A percentile compares a stretch with the other conserved stretches of the same genome.
These are phyloP conservation scores for Hassar affinis DNA, from an alignment of 2,113 vertebrate genomes.

Conservation along the genomic window DNA sequence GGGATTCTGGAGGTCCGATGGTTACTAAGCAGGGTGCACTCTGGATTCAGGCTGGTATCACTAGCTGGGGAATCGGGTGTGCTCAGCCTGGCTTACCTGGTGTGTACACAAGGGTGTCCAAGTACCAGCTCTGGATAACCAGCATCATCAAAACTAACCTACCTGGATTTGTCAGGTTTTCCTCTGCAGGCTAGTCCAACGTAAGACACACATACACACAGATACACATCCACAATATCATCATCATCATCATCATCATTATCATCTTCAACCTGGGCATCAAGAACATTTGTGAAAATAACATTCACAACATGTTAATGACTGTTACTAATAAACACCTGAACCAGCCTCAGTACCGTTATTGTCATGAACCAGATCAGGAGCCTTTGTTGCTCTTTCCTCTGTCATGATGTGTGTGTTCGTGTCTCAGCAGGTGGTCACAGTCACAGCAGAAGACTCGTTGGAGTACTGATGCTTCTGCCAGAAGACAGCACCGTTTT, in stretches of 20 bases:
- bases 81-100: constrained; percentile 25
- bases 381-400: neutral
- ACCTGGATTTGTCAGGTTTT: constrained; percentile 32
- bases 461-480: neutral
- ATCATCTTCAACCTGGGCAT: no score
- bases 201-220: neutral
- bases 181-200: neutral
- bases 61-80: constrained; percentile 45
- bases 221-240: neutral
- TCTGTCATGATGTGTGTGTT: neutral
- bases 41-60: constrained; percentile 46
- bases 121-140: constrained; percentile 33
- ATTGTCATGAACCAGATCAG: neutral
- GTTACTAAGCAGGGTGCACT: neutral
- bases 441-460: neutral
- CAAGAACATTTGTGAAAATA: no score
- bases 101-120: constrained; percentile 38
- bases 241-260: no score
- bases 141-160: neutral
- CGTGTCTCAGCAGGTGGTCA: neutral
- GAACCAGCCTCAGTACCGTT: neutral
- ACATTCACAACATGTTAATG: no score
- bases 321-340: neutral
- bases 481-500: neutral
- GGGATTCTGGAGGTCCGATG: no score